These are phyloP conservation scores for Thysanoteuthis rhombus DNA, from an alignment of 2,888 invertebrate species.

Conservation along the genomic window DNA sequence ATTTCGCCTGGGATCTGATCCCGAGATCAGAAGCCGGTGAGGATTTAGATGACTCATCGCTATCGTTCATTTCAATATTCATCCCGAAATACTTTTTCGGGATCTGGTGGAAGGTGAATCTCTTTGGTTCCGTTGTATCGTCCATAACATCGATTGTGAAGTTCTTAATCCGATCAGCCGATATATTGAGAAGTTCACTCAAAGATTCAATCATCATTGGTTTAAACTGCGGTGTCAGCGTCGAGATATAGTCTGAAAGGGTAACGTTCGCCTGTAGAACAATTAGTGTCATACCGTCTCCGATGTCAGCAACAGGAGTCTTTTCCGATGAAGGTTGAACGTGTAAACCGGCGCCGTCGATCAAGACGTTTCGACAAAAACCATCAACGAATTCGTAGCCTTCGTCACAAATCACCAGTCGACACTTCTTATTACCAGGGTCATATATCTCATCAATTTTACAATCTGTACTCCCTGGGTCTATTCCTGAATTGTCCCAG, in stretches of 20 bases:
- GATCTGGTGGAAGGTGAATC: conserved; percentile 30
- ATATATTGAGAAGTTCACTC: conserved; percentile 44
- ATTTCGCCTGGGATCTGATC: accelerated
- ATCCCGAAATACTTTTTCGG: neutral
- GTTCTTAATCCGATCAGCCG: conserved; percentile 45
- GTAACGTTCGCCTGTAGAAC: conserved; percentile 46
- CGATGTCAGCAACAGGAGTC: neutral
- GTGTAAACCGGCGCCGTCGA: neutral
- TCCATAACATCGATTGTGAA: conserved; percentile 33
- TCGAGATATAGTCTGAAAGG: conserved; percentile 35
- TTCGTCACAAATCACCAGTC: conserved; percentile 43
- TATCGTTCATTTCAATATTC: neutral
- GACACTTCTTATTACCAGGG: conserved; percentile 43
- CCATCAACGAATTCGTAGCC: conserved; percentile 43
- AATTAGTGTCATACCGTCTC: conserved; percentile 40
- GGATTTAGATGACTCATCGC: neutral
- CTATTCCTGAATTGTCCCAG: conserved; percentile 31
- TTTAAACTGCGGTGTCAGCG: conserved; percentile 33
- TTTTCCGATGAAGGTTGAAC: conserved; percentile 30
- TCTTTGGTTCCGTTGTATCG: neutral
- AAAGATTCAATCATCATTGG: conserved; percentile 36
- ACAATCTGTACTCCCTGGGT: conserved; percentile 36
- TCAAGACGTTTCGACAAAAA: conserved; percentile 37
- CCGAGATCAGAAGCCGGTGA: neutral
- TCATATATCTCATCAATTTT: conserved; percentile 46